Percentiles rank a stretch among this genome's conserved stretches.
These are phyloP conservation scores for Corbicula japonica DNA, from an alignment of 2,888 invertebrate species.

Conservation along the genomic window DNA sequence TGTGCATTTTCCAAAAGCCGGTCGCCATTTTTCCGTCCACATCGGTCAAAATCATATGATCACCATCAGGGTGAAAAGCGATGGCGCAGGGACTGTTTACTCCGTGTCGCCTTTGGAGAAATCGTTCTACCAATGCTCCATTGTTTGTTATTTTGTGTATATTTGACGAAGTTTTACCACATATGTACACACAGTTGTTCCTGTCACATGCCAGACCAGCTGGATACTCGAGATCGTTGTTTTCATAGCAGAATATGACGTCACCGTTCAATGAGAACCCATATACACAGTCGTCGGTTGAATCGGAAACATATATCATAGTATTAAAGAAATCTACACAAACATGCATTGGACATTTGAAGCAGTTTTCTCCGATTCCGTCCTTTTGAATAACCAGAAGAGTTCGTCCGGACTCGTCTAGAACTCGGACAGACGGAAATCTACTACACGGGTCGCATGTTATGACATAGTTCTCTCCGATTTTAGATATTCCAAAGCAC, in stretches of 20 bases:
- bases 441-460: constrained; percentile 63
- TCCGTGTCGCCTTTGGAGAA: constrained; percentile 20
- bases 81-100: constrained; percentile 49
- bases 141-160: constrained; percentile 53
- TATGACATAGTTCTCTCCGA: constrained; percentile 46
- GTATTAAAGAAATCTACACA: constrained; percentile 55
- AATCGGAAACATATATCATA: constrained; percentile 57
- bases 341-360: constrained; percentile 62
- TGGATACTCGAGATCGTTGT: constrained; percentile 51
- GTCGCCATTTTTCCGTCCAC: constrained; percentile 38
- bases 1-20: constrained; percentile 52
- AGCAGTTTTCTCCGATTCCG: constrained; percentile 32
- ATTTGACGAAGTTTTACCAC: constrained; percentile 49
- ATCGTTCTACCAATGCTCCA: constrained; percentile 39
- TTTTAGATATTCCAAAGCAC: constrained; percentile 61
- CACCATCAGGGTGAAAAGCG: constrained; percentile 58
- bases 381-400: constrained; percentile 31
- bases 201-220: constrained; percentile 61
- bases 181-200: constrained; percentile 55
- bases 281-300: constrained; percentile 50
- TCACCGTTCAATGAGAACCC: constrained; percentile 47
- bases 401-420: constrained; percentile 37
- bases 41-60: constrained; percentile 51
- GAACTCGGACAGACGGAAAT: constrained; percentile 47
- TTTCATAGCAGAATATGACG: constrained; percentile 48